Percentiles rank a stretch among this genome's conserved stretches.
phyloP scores from a whole-genome alignment of 2,797 vertebrate species.

The Monodelphis domestica region DNA sequence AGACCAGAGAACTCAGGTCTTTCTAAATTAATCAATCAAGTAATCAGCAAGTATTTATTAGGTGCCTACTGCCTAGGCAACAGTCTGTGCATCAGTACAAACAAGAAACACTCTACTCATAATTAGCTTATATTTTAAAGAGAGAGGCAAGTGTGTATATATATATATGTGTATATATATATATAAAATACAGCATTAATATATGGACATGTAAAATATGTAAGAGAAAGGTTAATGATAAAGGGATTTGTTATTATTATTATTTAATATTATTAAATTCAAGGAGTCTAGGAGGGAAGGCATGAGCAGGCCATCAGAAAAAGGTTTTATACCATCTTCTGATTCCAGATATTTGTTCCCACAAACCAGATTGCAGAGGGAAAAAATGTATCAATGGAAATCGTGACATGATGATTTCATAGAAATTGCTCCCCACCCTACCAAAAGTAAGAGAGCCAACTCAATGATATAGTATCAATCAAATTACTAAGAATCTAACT shows the following conservation, averaged over 20 bases:
- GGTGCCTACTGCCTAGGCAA: too few species aligned
- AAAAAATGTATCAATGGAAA: slow-evolving; percentile 14
- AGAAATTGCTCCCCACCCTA: neutral
- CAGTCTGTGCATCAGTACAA: too few species aligned
- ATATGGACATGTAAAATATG: neutral
- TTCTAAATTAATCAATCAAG: too few species aligned
- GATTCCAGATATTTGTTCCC: neutral
- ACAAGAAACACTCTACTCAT: too few species aligned
- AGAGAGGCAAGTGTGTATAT: too few species aligned
- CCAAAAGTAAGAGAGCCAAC: neutral
- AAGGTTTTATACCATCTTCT: neutral
- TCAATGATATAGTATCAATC: slow-evolving; percentile 1
- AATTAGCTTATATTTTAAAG: too few species aligned
- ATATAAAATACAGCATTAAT: neutral
- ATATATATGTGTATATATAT: too few species aligned
- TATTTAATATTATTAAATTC: neutral
- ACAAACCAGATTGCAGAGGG: slow-evolving; percentile 21
- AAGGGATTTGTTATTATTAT: neutral
- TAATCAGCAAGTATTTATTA: too few species aligned
- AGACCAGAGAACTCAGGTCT: too few species aligned
- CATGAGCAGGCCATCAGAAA: neutral
- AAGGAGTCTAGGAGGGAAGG: neutral
- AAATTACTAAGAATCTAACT: slow-evolving; percentile 61
- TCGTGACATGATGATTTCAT: slow-evolving; percentile 47
- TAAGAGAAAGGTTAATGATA: neutral